These are phyloP conservation scores for Sphecodes monilicornis DNA, from an alignment of 2,888 invertebrate species.

Conservation along the genomic window DNA sequence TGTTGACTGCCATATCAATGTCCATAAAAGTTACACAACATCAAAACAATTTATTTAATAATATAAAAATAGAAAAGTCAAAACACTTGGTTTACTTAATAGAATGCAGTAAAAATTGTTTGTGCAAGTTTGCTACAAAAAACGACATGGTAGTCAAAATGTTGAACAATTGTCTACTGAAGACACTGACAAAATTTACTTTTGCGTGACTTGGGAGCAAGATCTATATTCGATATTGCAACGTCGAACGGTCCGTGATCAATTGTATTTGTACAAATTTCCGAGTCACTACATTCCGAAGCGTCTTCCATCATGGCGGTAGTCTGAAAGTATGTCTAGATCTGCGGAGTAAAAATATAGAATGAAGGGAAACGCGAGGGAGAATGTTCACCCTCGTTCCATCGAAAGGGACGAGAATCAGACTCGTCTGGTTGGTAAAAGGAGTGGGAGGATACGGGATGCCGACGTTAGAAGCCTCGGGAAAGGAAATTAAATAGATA, in stretches of 20 bases:
- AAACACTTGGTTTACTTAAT: too few relatives aligned
- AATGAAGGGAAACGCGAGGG: conserved; percentile 26
- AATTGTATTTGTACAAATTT: neutral
- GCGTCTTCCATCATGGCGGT: neutral
- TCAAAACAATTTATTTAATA: too few relatives aligned
- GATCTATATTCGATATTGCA: neutral
- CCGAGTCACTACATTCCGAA: neutral
- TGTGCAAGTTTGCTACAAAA: neutral
- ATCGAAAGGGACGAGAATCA: conserved; percentile 27
- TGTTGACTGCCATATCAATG: too few relatives aligned
- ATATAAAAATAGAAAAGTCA: too few relatives aligned
- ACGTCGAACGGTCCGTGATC: neutral
- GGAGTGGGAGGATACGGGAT: conserved; percentile 8
- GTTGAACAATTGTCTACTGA: neutral
- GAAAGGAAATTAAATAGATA: conserved; percentile 78
- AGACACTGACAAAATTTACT: neutral
- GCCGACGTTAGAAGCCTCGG: conserved; percentile 48
- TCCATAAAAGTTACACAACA: too few relatives aligned
- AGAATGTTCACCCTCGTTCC: conserved; percentile 21
- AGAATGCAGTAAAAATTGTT: neutral
- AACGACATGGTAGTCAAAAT: too few relatives aligned
- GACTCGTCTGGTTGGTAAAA: conserved; percentile 10
- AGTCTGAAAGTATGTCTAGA: conserved; percentile 2
- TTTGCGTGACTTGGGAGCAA: neutral
- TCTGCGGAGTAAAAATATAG: conserved; percentile 27